A percentile compares a stretch with the other conserved stretches of the same genome.
Evolutionary conservation across 2,888 invertebrate genomes (phyloP).

Genomic region (Drosophila fulvimacula): DNA sequence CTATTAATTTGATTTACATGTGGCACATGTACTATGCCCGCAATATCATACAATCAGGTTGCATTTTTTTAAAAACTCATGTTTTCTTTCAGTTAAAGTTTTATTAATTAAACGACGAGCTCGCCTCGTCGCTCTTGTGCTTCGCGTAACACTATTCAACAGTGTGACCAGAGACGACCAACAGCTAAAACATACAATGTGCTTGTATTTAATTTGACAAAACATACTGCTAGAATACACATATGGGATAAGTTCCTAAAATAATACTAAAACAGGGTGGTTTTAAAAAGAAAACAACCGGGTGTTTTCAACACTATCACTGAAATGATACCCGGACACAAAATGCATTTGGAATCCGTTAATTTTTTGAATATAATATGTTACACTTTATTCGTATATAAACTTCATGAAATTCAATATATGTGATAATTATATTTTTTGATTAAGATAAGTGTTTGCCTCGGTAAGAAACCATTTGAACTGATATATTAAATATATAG

Average conservation of each 20-base stretch:
- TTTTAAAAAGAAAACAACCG: neutral
- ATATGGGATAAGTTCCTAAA: neutral
- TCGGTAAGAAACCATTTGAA: too few relatives aligned
- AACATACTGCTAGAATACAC: conserved; percentile 7
- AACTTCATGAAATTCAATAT: neutral
- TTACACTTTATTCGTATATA: neutral
- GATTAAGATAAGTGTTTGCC: too few relatives aligned
- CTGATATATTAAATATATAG: too few relatives aligned
- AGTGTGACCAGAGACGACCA: conserved; percentile 27
- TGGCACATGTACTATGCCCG: neutral
- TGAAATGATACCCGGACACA: neutral
- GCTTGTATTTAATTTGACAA: neutral
- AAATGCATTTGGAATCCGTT: neutral
- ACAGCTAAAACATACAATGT: neutral
- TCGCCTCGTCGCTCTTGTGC: conserved; percentile 23
- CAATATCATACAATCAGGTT: neutral
- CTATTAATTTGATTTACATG: conserved; percentile 7
- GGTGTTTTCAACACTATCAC: neutral
- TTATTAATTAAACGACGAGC: conserved; percentile 20
- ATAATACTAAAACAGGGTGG: conserved; percentile 1
- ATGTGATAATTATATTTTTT: too few relatives aligned
- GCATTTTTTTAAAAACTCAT: conserved; percentile 29
- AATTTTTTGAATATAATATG: neutral
- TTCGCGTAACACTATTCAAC: conserved; percentile 44
- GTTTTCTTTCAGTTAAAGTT: conserved; percentile 34